These are phyloP conservation scores for Dichetophora obliterata DNA, from an alignment of 2,888 invertebrate species.

Conservation along the genomic window DNA sequence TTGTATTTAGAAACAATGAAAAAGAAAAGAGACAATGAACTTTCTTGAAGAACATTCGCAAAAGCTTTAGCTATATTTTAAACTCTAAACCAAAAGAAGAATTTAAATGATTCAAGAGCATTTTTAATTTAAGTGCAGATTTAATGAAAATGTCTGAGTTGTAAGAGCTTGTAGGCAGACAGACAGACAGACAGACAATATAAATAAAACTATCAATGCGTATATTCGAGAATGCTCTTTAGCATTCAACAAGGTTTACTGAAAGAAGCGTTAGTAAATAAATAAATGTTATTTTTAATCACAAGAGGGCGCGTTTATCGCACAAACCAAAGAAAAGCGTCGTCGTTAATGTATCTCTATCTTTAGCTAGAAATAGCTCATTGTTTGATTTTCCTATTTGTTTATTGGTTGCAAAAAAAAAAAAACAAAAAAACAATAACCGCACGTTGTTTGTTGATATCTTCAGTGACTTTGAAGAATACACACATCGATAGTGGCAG, in stretches of 20 bases:
- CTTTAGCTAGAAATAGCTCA: too few species aligned
- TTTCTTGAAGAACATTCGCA: too few species aligned
- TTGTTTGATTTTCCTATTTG: not conserved
- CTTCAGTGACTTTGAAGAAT: not conserved
- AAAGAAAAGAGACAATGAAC: too few species aligned
- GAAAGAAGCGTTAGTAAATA: not conserved
- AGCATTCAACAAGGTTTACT: not conserved
- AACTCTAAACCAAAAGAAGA: too few species aligned
- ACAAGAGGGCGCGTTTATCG: not conserved
- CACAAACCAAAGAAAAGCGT: not conserved
- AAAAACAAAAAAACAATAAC: too few species aligned
- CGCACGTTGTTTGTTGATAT: not conserved
- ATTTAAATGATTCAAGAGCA: too few species aligned
- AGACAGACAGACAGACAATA: not conserved
- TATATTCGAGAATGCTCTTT: not conserved
- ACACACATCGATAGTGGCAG: too few species aligned
- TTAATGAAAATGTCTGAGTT: too few species aligned
- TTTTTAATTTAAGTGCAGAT: too few species aligned
- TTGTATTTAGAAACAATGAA: too few species aligned
- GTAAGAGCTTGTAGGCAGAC: not conserved
- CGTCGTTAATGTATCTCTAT: not conserved
- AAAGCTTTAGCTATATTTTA: too few species aligned
- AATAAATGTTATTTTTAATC: slow-evolving; percentile 11
- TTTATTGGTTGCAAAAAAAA: not conserved
- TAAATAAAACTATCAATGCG: not conserved